Conservation (phyloP, 2,888 invertebrate species). For the Dendrolimus houi region DNA sequence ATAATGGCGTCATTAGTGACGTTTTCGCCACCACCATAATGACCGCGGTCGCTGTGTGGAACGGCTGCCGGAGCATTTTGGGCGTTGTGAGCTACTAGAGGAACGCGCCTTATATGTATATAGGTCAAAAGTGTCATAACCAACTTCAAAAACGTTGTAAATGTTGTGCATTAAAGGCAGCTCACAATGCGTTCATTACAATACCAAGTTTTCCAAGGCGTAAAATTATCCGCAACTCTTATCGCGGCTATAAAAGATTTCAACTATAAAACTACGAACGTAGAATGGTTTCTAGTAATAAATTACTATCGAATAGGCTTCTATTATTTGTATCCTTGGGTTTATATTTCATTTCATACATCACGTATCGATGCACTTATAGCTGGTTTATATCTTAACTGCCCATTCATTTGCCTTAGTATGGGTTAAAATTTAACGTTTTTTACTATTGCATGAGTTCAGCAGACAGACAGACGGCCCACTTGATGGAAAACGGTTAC, state of each 20-base stretch:
- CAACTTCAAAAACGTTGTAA: not conserved
- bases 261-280: conserved; percentile 25
- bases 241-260: conserved; percentile 51
- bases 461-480: no score
- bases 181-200: conserved; percentile 24
- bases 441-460: no score
- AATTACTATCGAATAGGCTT: conserved; percentile 22
- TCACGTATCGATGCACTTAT: no score
- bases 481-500: no score
- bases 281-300: conserved; percentile 28
- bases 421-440: no score
- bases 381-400: no score
- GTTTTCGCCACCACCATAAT: no score
- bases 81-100: no score
- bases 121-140: not conserved
- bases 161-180: conserved; percentile 1
- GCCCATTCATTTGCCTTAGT: no score
- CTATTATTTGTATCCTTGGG: not conserved
- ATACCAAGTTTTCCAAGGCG: conserved; percentile 41
- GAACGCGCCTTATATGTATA: not conserved
- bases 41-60: no score
- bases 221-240: conserved; percentile 57
- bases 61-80: no score
- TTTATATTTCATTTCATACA: not conserved
- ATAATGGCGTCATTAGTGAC: no score